Evolutionary conservation across 2,888 invertebrate genomes (phyloP), one percentile per base, ranked within the genome.

Genomic region (Ommatoiulus sabulosus): DNA sequence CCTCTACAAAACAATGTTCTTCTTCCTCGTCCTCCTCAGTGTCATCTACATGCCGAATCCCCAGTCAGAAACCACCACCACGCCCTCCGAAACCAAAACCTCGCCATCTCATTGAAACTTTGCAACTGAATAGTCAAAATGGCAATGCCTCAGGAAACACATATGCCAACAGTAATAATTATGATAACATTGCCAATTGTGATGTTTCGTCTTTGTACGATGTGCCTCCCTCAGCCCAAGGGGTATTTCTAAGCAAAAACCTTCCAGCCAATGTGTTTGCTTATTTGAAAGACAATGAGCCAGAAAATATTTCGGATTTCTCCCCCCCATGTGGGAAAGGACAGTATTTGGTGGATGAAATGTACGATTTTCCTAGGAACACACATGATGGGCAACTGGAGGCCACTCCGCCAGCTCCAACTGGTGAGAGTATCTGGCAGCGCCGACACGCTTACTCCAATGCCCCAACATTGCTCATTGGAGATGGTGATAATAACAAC

Each of bases 51-150:
- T 43, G 35, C 44, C 48, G 48, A n/a, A 44, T 44, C 35, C 7
- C 87, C 35, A 72, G 84, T 15, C 44, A 35, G 17, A 88, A 86
- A 86, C 90, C 95, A 1, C 96, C 96, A 8, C 96, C 96, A 5
- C 93, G 96, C 88, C 96, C 96, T 5, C 96, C 96, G 0, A 97
- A 97, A 6, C 96, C 96, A 0, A 97, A 97, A 93, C 96, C 96
- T 0, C 93, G 94, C 48, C 94, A 94, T 89, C 93, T 94, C 92
- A 93, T 93, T 87, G 93, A 93, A 93, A 87, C 92, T 88, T 24
- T 46, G 46, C 85, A 46, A 12, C 46, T 85, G 4, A 85, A 15
- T 44, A 85, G 44, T 85, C 85, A 85, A 85, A 44, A 85, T 24
- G 44, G 85, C n/a, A 85, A 85, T 84, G 89, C 43, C 72, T 35